phyloP scores from a whole-genome alignment of 2,113 vertebrate species.

The Saccopteryx leptura region DNA sequence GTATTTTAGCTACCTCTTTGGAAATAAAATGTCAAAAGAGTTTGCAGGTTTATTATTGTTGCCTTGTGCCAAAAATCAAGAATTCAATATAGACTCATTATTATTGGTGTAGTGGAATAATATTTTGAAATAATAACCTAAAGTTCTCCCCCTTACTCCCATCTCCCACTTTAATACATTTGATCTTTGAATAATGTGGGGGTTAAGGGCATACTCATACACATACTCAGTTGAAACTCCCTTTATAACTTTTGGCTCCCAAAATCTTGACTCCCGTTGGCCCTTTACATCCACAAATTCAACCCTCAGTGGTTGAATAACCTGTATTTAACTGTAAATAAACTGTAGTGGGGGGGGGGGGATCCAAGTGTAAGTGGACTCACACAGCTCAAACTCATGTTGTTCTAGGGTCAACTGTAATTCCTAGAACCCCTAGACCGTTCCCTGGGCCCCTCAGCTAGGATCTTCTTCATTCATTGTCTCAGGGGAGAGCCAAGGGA shows the following conservation, averaged over 20 bases:
- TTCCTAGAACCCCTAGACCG: neutral
- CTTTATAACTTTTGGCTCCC: neutral
- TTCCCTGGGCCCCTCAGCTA: neutral
- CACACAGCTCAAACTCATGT: neutral
- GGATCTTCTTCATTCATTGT: neutral
- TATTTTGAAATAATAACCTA: neutral
- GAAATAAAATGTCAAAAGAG: constrained; percentile 18
- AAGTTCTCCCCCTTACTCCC: neutral
- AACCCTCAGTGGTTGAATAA: neutral
- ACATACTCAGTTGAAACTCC: neutral
- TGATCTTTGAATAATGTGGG: neutral
- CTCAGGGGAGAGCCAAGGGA: neutral
- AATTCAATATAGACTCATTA: neutral
- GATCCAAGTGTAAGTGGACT: neutral
- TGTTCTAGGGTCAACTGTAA: neutral
- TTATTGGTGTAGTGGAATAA: neutral
- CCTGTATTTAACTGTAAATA: neutral
- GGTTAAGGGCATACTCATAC: neutral
- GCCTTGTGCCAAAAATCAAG: neutral
- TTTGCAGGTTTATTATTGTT: constrained; percentile 4
- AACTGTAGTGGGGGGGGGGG: neutral
- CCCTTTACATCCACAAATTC: neutral
- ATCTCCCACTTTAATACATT: neutral
- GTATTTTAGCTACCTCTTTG: neutral
- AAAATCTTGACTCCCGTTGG: neutral